Conservation (phyloP, 2,113 vertebrate genomes). For the Sprattus sprattus region DNA sequence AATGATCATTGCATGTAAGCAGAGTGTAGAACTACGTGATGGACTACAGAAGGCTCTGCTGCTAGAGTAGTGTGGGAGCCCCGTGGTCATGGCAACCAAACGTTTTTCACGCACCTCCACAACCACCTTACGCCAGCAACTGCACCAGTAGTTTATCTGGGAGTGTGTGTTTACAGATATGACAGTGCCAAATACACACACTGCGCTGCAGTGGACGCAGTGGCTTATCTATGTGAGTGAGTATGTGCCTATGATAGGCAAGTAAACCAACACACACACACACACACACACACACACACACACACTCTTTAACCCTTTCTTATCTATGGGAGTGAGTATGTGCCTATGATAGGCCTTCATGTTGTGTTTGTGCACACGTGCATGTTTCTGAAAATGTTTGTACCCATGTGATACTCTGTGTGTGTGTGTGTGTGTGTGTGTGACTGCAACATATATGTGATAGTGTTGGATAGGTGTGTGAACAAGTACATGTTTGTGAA, state of each 20-base stretch:
- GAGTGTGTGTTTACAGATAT: background rate
- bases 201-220: background rate
- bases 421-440: background rate
- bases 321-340: background rate
- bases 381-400: background rate
- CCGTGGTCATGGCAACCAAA: background rate
- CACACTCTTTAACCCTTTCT: no score
- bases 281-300: no score
- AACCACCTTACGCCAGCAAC: background rate
- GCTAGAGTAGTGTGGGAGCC: background rate
- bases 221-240: conserved; percentile 1
- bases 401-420: background rate
- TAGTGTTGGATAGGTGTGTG: conserved; percentile 35
- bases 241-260: background rate
- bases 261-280: no score
- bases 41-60: no score
- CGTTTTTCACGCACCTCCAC: no score
- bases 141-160: background rate
- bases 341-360: background rate
- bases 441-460: background rate
- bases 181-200: background rate
- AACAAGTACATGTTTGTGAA: background rate
- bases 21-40: no score
- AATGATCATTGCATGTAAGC: no score
- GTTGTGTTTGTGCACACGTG: background rate